phyloP scores from a whole-genome alignment of 2,888 invertebrate species.

The Antheraea yamamai region DNA sequence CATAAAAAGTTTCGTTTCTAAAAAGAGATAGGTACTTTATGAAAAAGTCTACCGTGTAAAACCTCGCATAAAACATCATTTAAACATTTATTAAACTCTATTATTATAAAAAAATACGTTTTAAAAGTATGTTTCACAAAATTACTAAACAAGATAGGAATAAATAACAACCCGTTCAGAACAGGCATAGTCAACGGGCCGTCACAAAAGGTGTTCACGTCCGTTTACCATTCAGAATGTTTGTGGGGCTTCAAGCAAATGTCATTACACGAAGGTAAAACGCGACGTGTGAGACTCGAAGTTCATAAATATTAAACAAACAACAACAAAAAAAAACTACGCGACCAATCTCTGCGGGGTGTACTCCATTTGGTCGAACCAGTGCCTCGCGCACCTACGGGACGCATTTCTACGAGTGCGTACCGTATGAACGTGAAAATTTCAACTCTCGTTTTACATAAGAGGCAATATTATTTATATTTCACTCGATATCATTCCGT shows the following conservation, averaged over 20 bases:
- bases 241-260: slow-evolving; percentile 63
- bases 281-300: slow-evolving; percentile 61
- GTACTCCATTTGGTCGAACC: slow-evolving; percentile 66
- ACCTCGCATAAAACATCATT: not conserved
- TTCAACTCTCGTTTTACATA: slow-evolving; percentile 71
- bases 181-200: slow-evolving; percentile 45
- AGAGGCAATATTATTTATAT: slow-evolving; percentile 69
- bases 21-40: not conserved
- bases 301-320: slow-evolving; percentile 77
- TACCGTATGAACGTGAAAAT: slow-evolving; percentile 63
- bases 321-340: slow-evolving; percentile 70
- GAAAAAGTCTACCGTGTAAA: not conserved
- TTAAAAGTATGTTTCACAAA: not conserved
- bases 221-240: slow-evolving; percentile 63
- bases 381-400: slow-evolving; percentile 54
- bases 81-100: not conserved
- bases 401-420: slow-evolving; percentile 64
- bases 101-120: not conserved
- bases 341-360: slow-evolving; percentile 70
- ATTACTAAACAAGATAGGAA: slow-evolving; percentile 7
- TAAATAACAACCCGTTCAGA: slow-evolving; percentile 10
- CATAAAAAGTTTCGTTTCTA: too few species aligned
- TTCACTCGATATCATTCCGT: slow-evolving; percentile 60
- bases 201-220: slow-evolving; percentile 46
- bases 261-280: slow-evolving; percentile 68